These are phyloP conservation scores for Conistra vaccinii DNA, from an alignment of 2,888 invertebrate species.

Conservation along the genomic window DNA sequence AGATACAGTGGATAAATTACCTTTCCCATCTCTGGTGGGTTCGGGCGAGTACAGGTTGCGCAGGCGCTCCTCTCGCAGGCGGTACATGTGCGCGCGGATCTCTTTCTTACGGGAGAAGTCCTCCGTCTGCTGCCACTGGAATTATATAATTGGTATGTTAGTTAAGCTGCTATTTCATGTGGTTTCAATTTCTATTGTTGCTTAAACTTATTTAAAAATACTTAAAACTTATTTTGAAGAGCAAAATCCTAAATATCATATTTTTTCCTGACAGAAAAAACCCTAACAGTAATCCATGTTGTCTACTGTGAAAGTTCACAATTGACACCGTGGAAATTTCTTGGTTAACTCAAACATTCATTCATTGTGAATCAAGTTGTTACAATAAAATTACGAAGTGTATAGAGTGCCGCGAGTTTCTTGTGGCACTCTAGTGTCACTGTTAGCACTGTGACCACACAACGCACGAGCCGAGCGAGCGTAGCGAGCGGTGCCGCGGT, in stretches of 20 bases:
- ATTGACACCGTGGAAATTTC: no score
- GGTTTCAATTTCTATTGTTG: background rate
- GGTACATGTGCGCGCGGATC: conserved; percentile 96
- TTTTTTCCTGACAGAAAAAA: no score
- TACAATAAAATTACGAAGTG: background rate
- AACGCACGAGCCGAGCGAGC: no score
- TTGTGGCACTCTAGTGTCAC: no score
- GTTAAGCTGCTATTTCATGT: background rate
- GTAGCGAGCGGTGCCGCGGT: no score
- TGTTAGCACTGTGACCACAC: no score
- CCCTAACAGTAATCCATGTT: no score
- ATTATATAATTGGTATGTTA: conserved; percentile 58
- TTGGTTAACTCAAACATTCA: background rate
- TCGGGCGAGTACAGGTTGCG: conserved; percentile 93
- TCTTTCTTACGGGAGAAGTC: conserved; percentile 96
- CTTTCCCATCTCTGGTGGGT: conserved; percentile 81
- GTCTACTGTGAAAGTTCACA: no score
- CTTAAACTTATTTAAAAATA: no score
- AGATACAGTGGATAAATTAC: conserved; percentile 66
- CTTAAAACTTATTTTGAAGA: no score
- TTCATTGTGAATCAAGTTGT: background rate
- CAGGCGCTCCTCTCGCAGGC: conserved; percentile 94
- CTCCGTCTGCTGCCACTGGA: conserved; percentile 96
- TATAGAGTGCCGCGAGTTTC: no score
- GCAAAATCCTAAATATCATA: no score